Evolutionary conservation across 1,140 invertebrate species (phyloP), one percentile per base, ranked within the genome.

Genomic region (Asbolus verrucosus): DNA sequence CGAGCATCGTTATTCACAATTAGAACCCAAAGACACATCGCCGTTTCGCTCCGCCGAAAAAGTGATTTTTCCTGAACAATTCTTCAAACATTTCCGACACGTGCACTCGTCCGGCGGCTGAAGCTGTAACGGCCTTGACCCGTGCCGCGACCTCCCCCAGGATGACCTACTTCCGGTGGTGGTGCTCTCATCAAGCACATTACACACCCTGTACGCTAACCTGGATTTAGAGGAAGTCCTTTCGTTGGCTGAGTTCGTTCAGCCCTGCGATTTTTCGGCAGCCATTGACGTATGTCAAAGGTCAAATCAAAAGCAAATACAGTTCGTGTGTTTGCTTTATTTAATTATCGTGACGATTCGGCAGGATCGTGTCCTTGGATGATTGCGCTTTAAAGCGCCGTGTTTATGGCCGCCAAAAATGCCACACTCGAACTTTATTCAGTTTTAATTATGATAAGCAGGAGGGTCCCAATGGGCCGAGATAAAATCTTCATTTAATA

Each of bases 71-170:
- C n/a, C n/a, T n/a, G n/a, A n/a, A n/a, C n/a, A n/a, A n/a, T 54
- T 54, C 15, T n/a, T 30, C 8, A 54, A 13, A 30, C 30, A 30
- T 54, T n/a, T 15, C 46, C 13, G 46, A 30, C 46, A 54, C 46
- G 46, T 54, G 46, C 30, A 16, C 46, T 19, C 46, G 18, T 27
- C 19, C 21, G 46, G 41, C 33, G 24, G 15, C 15, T 46, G 21
- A 30, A 54, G 46, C 46, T 54, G 19, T 46, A 30, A 30, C 15
- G 46, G 46, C 46, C 46, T 54, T 54, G 46, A 54, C 46, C 46
- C 21, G 15, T n/a, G 30, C 46, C 46, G 46, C 46, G 46, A 54
- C 46, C 46, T 54, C 21, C 21, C 46, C 46, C 46, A 54, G 46
- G 21, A 54, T 54, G 46, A 54, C 46, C 46, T 8, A 54, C 9